Percentiles rank a stretch among this genome's conserved stretches.
These are phyloP conservation scores for Stomorhina lunata DNA, from an alignment of 2,888 invertebrate genomes.

Conservation along the genomic window DNA sequence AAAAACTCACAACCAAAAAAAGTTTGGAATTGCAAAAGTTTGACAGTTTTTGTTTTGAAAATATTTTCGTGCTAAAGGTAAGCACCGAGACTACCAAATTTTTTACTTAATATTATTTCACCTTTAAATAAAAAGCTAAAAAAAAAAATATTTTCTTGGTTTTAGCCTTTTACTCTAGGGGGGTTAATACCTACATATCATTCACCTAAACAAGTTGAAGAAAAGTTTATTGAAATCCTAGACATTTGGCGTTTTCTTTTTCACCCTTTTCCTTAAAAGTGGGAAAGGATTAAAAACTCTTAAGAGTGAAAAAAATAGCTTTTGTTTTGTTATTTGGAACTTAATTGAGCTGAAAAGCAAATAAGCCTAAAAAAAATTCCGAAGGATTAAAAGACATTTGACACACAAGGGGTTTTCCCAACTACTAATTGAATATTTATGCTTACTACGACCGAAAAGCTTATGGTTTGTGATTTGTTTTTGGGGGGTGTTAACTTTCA, in stretches of 20 bases:
- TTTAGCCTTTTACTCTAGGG: too few relatives aligned
- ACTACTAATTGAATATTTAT: background rate
- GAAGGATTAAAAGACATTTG: background rate
- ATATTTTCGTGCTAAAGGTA: background rate
- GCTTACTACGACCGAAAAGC: too few relatives aligned
- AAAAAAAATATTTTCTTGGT: background rate
- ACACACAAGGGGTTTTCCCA: background rate
- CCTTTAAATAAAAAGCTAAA: background rate
- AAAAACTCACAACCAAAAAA: background rate
- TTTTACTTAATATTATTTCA: background rate
- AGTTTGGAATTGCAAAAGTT: conserved; percentile 13
- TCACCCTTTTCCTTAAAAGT: background rate
- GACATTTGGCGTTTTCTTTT: background rate
- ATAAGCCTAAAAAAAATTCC: background rate
- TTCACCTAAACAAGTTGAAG: conserved; percentile 18
- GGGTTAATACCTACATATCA: background rate
- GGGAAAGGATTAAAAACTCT: background rate
- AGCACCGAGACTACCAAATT: background rate
- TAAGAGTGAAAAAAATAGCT: background rate
- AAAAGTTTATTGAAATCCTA: conserved; percentile 37
- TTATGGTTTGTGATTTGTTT: too few relatives aligned
- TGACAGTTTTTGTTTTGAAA: conserved; percentile 6
- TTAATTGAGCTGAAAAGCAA: conserved; percentile 24
- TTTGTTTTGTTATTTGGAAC: background rate
- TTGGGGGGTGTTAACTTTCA: too few relatives aligned